phyloP scores from a whole-genome alignment of 1,140 invertebrate species.

The Nilaparvata lugens region DNA sequence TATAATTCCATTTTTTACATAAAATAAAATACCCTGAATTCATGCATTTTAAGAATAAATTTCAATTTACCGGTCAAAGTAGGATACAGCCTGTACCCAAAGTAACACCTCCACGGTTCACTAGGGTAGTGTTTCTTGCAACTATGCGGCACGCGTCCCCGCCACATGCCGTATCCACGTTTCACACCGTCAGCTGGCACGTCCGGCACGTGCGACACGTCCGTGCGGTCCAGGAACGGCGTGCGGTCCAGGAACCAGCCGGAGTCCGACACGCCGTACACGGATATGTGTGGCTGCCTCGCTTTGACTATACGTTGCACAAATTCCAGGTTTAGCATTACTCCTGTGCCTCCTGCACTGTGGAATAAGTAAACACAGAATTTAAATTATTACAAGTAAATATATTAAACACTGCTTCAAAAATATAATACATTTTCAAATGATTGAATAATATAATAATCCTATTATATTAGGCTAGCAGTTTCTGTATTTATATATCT shows the following conservation, averaged over 20 bases:
- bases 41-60: no score
- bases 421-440: no score
- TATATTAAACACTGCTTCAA: no score
- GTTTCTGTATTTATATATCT: no score
- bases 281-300: conserved; percentile 51
- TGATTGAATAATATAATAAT: no score
- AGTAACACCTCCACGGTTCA: conserved; percentile 86
- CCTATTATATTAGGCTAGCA: no score
- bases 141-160: conserved; percentile 62
- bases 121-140: conserved; percentile 56
- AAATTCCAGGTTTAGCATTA: conserved; percentile 80
- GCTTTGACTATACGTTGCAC: conserved; percentile 57
- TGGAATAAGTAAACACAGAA: no score
- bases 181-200: conserved; percentile 56
- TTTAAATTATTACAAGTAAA: no score
- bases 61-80: conserved; percentile 62
- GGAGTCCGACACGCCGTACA: conserved; percentile 77
- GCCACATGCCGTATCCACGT: conserved; percentile 74
- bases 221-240: conserved; percentile 47
- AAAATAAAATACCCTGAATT: no score
- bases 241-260: conserved; percentile 90
- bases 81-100: conserved; percentile 82
- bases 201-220: conserved; percentile 29
- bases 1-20: no score
- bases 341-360: conserved; percentile 85